Evolutionary conservation across 2,113 vertebrate species (phyloP), one percentile per base, ranked within the genome.

Genomic region (Salvelinus sp.): DNA sequence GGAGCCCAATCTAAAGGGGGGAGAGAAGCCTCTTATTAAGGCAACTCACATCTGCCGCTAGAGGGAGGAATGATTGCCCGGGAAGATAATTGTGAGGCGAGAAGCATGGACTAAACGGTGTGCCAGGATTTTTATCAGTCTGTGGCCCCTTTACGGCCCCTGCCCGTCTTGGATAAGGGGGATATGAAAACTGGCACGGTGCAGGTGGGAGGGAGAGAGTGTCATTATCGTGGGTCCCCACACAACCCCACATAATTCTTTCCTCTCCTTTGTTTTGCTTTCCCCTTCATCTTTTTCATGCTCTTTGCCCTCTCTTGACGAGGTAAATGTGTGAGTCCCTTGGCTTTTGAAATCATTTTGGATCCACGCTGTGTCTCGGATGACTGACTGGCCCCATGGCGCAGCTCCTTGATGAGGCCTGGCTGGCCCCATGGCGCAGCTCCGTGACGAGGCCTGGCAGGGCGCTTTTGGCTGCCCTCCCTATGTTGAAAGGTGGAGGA

Each of bases 1-100:
- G 33, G 33, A 69, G n/a, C 4, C 33, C 9, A 66, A 27, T 66
- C 12, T 38, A 22, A n/a, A 9, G 3, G 68, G 66, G 66, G n/a
- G 22, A 76, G 76, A 28, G 80, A 23, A 72, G 78, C 18, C 62
- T 81, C 73, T 86, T 77, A 79, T 30, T 77, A 75, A 88, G 60
- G 84, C 75, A 72, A 79, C 85, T 88, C 83, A 84, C 77, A 82
- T 84, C 75, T 47, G 12, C 81, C 75, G 67, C 20, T 80, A 73
- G 72, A 79, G 81, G 79, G 72, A 74, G 76, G 76, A 84, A 83
- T 82, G 85, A 85, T 88, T 91, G 90, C 76, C 76, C 65, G 65
- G 77, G 62, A 88, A 91, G 90, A 92, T 93, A 91, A 91, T 86
- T 89, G 83, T 75, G 75, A 76, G 63, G 78, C 54, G 73, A 88